Evolutionary conservation across 2,113 vertebrate species (phyloP), one percentile per base, ranked within the genome.

Genomic region (Mus pahari): DNA sequence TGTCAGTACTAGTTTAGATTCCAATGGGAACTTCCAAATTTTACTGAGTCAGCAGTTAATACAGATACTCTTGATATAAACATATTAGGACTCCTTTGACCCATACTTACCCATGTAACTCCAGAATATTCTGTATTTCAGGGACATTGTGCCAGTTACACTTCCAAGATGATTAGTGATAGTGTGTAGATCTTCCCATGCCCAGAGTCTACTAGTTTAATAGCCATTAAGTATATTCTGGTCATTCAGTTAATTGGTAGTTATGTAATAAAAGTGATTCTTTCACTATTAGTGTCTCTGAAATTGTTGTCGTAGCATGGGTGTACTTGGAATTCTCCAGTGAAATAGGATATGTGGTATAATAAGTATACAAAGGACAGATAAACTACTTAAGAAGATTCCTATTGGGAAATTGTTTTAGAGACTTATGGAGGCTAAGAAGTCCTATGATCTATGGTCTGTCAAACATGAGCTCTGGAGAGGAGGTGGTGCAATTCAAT

Each of bases 11-110:
- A 66, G 14, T 83, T 96, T 74, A 42, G 86, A 58, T 7, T 24
- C 6, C 62, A 87, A 24, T 48, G 39, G 42, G 89, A 95, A 33
- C 91, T 87, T 83, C 87, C 39, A 92, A 68, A 86, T 70, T 94
- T 93, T 86, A 53, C 24, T 74, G 64, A 84, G 78, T 28, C 33
- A 8, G 53, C 11, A 83, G 62, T 14, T 82, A 50, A 81, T 48
- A 45, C 24, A 73, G 26, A 89, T 75, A 31, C 7, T 28, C 36
- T 88, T 88, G 78, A 26, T 77, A 60, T 66, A 75, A 74, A 83
- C 24, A 58, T 60, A 90, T 96, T 91, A 17, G 5, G 33, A 94
- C 17, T 33, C n/a, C 14, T 86, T 92, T 66, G 58, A 66, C 28
- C 2, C 7, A 14, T 31, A 48, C 82, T 73, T 66, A 66, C 64